phyloP scores from a whole-genome alignment of 2,888 invertebrate genomes.

The Cenopis cana region DNA sequence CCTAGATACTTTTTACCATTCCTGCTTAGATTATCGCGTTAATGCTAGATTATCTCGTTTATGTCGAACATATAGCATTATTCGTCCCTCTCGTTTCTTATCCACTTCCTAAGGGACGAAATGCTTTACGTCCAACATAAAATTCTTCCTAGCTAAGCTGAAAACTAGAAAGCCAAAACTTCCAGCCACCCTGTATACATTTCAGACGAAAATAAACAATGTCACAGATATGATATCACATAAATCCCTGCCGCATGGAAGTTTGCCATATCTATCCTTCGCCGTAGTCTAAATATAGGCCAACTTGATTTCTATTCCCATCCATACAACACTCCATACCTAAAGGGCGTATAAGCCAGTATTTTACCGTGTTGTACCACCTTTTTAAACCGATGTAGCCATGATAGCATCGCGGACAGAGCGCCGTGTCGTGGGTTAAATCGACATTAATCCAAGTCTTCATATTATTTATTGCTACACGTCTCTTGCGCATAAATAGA shows the following conservation, averaged over 20 bases:
- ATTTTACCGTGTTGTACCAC: neutral
- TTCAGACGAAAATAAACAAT: neutral
- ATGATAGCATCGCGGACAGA: conserved; percentile 29
- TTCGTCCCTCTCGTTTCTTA: no score
- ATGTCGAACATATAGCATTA: no score
- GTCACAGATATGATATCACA: conserved; percentile 12
- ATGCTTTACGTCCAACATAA: no score
- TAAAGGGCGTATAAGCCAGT: neutral
- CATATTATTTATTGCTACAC: conserved; percentile 71
- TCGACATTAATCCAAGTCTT: conserved; percentile 74
- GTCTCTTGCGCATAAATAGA: conserved; percentile 58
- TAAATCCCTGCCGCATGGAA: conserved; percentile 29
- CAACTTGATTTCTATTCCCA: conserved; percentile 31
- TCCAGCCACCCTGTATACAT: neutral
- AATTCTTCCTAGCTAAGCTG: no score
- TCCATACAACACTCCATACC: neutral
- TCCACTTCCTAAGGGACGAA: no score
- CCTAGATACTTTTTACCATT: no score
- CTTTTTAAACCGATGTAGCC: neutral
- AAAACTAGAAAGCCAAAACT: neutral
- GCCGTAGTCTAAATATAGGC: conserved; percentile 27
- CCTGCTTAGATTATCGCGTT: no score
- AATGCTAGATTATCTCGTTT: no score
- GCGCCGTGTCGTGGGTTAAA: conserved; percentile 70
- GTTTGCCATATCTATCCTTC: conserved; percentile 34